A percentile compares a stretch with the other conserved stretches of the same genome.
Evolutionary conservation across 2,888 invertebrate species (phyloP).

Genomic region (Pinctada fucata): DNA sequence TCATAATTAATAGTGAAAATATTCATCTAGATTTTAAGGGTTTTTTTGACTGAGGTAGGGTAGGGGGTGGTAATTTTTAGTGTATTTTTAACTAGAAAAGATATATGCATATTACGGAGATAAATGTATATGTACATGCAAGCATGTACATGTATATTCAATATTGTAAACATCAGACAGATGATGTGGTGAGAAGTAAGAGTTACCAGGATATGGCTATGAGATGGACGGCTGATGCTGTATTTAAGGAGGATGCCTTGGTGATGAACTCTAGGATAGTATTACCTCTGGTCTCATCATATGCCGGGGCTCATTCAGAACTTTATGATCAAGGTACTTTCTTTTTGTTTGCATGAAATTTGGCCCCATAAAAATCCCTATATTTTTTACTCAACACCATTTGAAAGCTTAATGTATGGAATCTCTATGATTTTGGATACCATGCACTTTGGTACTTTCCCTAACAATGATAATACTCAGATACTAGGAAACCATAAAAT

Average conservation of each 20-base stretch:
- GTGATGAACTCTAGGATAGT: constrained; percentile 62
- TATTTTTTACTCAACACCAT: background rate
- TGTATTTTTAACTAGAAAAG: too few relatives aligned
- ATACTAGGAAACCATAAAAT: too few relatives aligned
- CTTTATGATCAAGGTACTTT: constrained; percentile 11
- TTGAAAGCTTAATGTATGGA: too few relatives aligned
- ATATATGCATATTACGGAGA: too few relatives aligned
- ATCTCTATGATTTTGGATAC: too few relatives aligned
- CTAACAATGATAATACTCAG: too few relatives aligned
- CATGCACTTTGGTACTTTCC: too few relatives aligned
- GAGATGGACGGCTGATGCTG: constrained; percentile 52
- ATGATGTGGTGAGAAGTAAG: background rate
- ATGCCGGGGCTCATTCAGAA: constrained; percentile 44
- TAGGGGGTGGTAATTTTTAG: too few relatives aligned
- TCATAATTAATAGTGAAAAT: too few relatives aligned
- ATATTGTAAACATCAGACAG: background rate
- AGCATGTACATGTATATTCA: background rate
- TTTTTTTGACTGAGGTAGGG: too few relatives aligned
- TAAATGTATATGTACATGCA: background rate
- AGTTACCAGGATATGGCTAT: constrained; percentile 8
- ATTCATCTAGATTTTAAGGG: too few relatives aligned
- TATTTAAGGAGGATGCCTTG: constrained; percentile 68
- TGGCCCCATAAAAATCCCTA: background rate
- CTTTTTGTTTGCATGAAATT: background rate
- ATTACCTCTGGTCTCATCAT: constrained; percentile 60